These are phyloP conservation scores for Remorina albescens DNA, from an alignment of 2,797 vertebrate species.

Conservation along the genomic window DNA sequence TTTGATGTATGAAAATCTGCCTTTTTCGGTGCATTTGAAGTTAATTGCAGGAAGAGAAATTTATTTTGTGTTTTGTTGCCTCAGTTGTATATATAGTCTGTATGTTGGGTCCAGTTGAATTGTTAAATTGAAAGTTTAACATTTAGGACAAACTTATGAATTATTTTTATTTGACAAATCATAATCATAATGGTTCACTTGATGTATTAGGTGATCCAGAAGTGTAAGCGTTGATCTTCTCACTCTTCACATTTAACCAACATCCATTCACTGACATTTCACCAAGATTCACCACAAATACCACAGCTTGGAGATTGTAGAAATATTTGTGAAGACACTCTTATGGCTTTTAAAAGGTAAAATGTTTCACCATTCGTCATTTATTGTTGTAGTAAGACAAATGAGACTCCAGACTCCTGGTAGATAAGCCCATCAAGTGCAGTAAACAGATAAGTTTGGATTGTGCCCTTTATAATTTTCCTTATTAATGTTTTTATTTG, in stretches of 20 bases:
- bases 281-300: conserved; percentile 44
- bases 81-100: conserved; percentile 73
- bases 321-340: conserved; percentile 59
- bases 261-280: conserved; percentile 43
- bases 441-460: conserved; percentile 50
- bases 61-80: conserved; percentile 64
- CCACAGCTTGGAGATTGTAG: conserved; percentile 67
- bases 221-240: conserved; percentile 40
- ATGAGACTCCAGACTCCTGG: conserved; percentile 42
- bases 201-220: conserved; percentile 30
- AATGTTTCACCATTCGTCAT: conserved; percentile 48
- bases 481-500: conserved; percentile 70
- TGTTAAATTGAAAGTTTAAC: conserved; percentile 66
- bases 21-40: conserved; percentile 78
- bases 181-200: conserved; percentile 31
- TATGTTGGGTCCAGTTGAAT: conserved; percentile 70
- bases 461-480: conserved; percentile 68
- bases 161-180: conserved; percentile 63
- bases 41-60: conserved; percentile 67
- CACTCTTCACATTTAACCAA: conserved; percentile 36
- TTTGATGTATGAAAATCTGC: conserved; percentile 74
- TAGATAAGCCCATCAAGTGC: conserved; percentile 51
- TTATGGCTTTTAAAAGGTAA: conserved; percentile 47
- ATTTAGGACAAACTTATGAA: conserved; percentile 53
- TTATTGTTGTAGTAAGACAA: conserved; percentile 54